Evolutionary conservation across 2,888 invertebrate species (phyloP).

Genomic region (Noctua janthe): DNA sequence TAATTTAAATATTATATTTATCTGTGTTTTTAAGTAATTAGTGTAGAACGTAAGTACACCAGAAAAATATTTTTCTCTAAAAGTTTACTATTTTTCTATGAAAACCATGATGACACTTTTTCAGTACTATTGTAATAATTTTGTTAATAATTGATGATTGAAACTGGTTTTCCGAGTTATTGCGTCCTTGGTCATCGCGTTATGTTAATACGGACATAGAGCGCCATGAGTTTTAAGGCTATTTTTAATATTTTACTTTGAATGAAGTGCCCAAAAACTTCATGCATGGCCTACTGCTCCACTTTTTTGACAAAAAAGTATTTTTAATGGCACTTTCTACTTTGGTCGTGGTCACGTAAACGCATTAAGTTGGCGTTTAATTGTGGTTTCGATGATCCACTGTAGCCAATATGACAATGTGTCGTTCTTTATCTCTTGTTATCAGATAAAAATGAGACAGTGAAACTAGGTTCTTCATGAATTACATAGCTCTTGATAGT

Average conservation of each 20-base stretch:
- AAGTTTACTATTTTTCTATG: background rate
- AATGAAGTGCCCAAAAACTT: slow-evolving; percentile 47
- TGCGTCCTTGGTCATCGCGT: slow-evolving; percentile 77
- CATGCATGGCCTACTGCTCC: slow-evolving; percentile 74
- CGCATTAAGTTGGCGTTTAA: slow-evolving; percentile 36
- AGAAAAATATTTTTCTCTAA: slow-evolving; percentile 7
- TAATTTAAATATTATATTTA: slow-evolving; percentile 65
- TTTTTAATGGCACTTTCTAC: slow-evolving; percentile 72
- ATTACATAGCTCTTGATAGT: slow-evolving; percentile 38
- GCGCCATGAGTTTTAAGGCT: slow-evolving; percentile 22
- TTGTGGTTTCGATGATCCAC: slow-evolving; percentile 42
- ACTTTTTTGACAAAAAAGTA: slow-evolving; percentile 65
- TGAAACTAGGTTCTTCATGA: slow-evolving; percentile 41
- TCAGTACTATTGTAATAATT: slow-evolving; percentile 58
- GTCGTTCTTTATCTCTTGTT: slow-evolving; percentile 66
- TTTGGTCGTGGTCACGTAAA: slow-evolving; percentile 61
- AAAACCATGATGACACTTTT: slow-evolving; percentile 23
- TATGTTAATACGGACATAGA: slow-evolving; percentile 71
- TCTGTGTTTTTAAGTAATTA: slow-evolving; percentile 62
- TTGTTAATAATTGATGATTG: slow-evolving; percentile 73
- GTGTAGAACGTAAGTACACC: slow-evolving; percentile 67
- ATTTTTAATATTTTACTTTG: slow-evolving; percentile 34
- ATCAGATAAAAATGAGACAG: slow-evolving; percentile 66
- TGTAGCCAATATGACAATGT: slow-evolving; percentile 33
- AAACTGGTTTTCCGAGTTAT: slow-evolving; percentile 81